Evolutionary conservation across 2,797 vertebrate genomes (phyloP), one percentile per base, ranked within the genome.

Genomic region (Sternarchorhynchus goeldii): DNA sequence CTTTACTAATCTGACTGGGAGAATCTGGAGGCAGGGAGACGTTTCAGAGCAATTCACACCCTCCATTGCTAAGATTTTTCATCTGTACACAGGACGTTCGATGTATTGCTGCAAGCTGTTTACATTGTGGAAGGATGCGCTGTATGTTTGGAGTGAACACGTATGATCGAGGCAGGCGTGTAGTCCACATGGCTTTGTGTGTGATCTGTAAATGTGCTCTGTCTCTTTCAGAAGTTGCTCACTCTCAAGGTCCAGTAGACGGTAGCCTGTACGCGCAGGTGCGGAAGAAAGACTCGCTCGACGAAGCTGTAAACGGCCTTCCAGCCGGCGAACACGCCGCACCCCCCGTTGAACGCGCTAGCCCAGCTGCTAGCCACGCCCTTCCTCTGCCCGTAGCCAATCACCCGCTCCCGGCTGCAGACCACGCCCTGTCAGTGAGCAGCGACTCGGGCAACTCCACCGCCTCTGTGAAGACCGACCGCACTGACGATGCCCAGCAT

Each of bases 391-490:
- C 87, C 2, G 88, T 78, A 45, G 78, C 70, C 76, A 71, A 80
- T 78, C 90, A 91, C 75, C 85, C 87, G 1, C 92, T 93, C 18
- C 92, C 93, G 3, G 88, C 92, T 0, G 92, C 92, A 0, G 93
- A 94, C 85, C 93, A 94, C 80, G 96, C 96, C 0, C 92, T 98
- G 0, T 99, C 97, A 0, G 96, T 99, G 82, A 99, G 97, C 94
- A 98, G 96, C 0, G 97, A 99, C 88, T 99, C 97, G 0, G 97
- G 97, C 73, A 98, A 99, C 91, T 99, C 97, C 32, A 98, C 96
- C 0, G 97, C 97, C 3, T 99, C 97, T 67, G 91, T 96, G 83
- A 97, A 98, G 89, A 99, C 97, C 0, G 96, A 98, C 87, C 95
- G 95, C 76, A 99, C 97, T 0, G 97, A 99, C 91, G 96, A 98